Base-by-base conservation (phyloP, 1,140 invertebrate species). In the Drosophila hydei region DNA sequence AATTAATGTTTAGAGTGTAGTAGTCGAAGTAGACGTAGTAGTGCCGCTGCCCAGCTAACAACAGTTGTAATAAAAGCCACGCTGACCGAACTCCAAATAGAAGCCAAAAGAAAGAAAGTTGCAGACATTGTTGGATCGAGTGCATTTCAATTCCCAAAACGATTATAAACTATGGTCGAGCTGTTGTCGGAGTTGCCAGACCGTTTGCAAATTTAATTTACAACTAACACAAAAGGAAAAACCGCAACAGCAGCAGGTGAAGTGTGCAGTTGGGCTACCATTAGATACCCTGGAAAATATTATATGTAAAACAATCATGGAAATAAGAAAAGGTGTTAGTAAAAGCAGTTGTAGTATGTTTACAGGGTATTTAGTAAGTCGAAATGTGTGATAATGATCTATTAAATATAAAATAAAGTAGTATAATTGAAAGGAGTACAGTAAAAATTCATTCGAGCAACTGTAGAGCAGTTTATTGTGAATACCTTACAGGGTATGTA, bases 101-200 rank as follows among this genome's bases (percentile, higher is more conserved):
- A 64, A 55, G 23, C 58, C 19, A n/a, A 8, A 16, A 16, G n/a
- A 14, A 4, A 14, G 14, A 60, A 56, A 77, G 55, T 77, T 71
- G 55, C 79, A 79, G 79, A 84, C 80, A 65, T 68, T 84, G 72
- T 68, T 30, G 42, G 45, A 80, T 88, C 78, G 83, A 87, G 58
- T 87, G 83, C 83, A 87, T 87, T 87, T 87, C 83, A 87, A 87
- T 87, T 87, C 83, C 83, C 83, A 87, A 33, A 88, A 88, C 83
- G 83, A 87, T 87, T 87, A 88, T 88, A 87, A 87, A 78, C 83
- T 81, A 78, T 52, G 51, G 33, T 40, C 38, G 38, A 76, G 58
- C 47, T 14, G 38, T 14, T 8, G n/a, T 74, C 48, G 21, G 75
- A 75, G 75, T 77, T 77, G 75, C 72, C 72, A 75, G 69, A 75